Evolutionary conservation across 2,797 vertebrate species (phyloP).

Genomic region (Sphenopsis melanotis): DNA sequence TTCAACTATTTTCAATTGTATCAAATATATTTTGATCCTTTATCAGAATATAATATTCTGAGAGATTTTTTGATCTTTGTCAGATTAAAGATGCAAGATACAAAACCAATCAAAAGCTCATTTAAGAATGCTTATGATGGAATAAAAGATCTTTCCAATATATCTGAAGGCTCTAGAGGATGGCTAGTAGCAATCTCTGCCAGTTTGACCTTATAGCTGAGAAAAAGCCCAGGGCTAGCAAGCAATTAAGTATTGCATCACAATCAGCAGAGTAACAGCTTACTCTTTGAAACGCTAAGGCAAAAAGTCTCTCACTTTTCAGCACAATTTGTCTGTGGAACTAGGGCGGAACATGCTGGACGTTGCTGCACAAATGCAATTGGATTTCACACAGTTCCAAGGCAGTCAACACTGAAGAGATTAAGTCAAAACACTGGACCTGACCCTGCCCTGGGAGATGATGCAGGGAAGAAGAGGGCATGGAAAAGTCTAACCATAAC

Average conservation of each 20-base stretch:
- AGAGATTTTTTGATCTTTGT: not conserved
- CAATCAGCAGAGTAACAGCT: not conserved
- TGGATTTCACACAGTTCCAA: accelerated
- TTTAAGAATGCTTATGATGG: not conserved
- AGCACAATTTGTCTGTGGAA: not conserved
- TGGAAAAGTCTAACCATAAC: not conserved
- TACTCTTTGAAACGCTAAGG: not conserved
- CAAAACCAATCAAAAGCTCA: not conserved
- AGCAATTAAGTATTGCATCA: not conserved
- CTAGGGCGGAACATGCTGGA: not conserved
- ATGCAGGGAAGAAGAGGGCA: not conserved
- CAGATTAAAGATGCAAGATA: not conserved
- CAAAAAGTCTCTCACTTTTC: not conserved
- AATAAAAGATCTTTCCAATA: not conserved
- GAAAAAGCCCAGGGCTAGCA: not conserved
- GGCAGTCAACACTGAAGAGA: not conserved
- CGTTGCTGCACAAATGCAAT: not conserved
- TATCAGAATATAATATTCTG: not conserved
- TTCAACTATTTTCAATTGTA: not conserved
- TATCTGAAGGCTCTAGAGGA: not conserved
- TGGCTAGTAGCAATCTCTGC: not conserved
- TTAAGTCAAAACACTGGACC: not conserved
- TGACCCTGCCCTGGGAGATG: not conserved
- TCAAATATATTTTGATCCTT: not conserved
- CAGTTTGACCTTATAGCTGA: not conserved